Conservation (phyloP, 2,888 invertebrate species). For the Gymnocheta viridis region DNA sequence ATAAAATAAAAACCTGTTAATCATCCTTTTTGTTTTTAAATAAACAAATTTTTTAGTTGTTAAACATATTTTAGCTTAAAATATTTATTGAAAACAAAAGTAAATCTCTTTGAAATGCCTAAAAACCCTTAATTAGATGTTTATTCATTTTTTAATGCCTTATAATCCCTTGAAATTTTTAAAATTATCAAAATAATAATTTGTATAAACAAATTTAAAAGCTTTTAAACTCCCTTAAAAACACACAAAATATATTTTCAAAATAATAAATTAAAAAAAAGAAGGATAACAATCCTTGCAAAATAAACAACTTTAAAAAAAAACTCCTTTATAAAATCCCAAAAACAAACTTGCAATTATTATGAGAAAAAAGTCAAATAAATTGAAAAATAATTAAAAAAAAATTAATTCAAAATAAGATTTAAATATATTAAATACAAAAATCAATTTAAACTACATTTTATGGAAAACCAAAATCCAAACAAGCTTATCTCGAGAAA, state of each 20-base stretch:
- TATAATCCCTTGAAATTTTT: slow-evolving; percentile 62
- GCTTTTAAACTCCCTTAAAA: slow-evolving; percentile 55
- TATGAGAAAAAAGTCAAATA: slow-evolving; percentile 56
- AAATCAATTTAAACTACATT: slow-evolving; percentile 65
- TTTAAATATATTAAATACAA: slow-evolving; percentile 37
- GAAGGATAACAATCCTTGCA: slow-evolving; percentile 23
- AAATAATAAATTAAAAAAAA: slow-evolving; percentile 21
- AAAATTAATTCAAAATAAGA: slow-evolving; percentile 25
- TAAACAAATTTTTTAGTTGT: slow-evolving; percentile 51
- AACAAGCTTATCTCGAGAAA: slow-evolving; percentile 66
- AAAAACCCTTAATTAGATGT: slow-evolving; percentile 59
- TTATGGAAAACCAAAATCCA: slow-evolving; percentile 63
- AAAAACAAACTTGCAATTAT: slow-evolving; percentile 61
- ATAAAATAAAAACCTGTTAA: slow-evolving; percentile 53
- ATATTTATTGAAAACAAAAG: slow-evolving; percentile 58
- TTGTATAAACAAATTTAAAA: slow-evolving; percentile 61
- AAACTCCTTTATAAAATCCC: slow-evolving; percentile 12
- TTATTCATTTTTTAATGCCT: slow-evolving; percentile 67
- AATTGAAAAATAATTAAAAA: slow-evolving; percentile 44
- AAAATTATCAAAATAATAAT: slow-evolving; percentile 45
- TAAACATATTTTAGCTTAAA: slow-evolving; percentile 65
- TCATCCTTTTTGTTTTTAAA: slow-evolving; percentile 32
- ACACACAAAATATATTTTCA: slow-evolving; percentile 14
- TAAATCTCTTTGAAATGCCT: slow-evolving; percentile 42
- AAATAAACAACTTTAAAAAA: slow-evolving; percentile 38